These are phyloP conservation scores for Epirrita christyi DNA, from an alignment of 2,888 invertebrate genomes.

Conservation along the genomic window DNA sequence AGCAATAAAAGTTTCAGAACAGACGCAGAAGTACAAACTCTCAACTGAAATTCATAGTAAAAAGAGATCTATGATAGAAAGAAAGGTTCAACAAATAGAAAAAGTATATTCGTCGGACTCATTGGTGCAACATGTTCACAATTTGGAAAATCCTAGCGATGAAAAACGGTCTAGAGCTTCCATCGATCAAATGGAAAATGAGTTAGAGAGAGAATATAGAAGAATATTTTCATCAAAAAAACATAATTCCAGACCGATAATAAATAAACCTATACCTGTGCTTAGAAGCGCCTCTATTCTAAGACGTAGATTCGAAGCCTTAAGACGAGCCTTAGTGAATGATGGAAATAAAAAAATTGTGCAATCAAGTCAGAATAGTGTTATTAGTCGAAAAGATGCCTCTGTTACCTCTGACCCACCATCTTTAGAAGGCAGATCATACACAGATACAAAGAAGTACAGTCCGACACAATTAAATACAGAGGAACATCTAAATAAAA, in stretches of 20 bases:
- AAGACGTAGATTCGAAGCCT: conserved; percentile 63
- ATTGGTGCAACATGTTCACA: conserved; percentile 64
- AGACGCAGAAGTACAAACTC: conserved; percentile 32
- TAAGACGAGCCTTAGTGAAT: conserved; percentile 56
- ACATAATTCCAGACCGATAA: conserved; percentile 47
- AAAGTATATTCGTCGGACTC: conserved; percentile 65
- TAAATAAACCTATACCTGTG: conserved; percentile 46
- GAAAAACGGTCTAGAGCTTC: conserved; percentile 50
- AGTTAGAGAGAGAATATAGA: conserved; percentile 66
- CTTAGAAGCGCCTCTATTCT: conserved; percentile 61
- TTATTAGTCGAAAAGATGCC: conserved; percentile 57
- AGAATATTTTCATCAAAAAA: conserved; percentile 57
- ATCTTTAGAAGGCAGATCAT: conserved; percentile 63
- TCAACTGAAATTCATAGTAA: conserved; percentile 23
- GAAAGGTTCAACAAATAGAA: conserved; percentile 35
- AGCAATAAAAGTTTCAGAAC: conserved; percentile 30
- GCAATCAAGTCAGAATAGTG: conserved; percentile 44
- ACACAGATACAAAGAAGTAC: conserved; percentile 54
- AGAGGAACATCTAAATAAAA: conserved; percentile 32
- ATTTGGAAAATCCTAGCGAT: conserved; percentile 62
- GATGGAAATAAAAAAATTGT: conserved; percentile 48
- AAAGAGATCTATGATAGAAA: conserved; percentile 25
- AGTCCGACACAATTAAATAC: conserved; percentile 42
- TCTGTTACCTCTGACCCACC: conserved; percentile 70
- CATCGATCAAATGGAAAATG: conserved; percentile 64